Percentiles rank a stretch among this genome's conserved stretches.
These are phyloP conservation scores for Cordylochernes scorpioides DNA, from an alignment of 2,888 invertebrate species.

Conservation along the genomic window DNA sequence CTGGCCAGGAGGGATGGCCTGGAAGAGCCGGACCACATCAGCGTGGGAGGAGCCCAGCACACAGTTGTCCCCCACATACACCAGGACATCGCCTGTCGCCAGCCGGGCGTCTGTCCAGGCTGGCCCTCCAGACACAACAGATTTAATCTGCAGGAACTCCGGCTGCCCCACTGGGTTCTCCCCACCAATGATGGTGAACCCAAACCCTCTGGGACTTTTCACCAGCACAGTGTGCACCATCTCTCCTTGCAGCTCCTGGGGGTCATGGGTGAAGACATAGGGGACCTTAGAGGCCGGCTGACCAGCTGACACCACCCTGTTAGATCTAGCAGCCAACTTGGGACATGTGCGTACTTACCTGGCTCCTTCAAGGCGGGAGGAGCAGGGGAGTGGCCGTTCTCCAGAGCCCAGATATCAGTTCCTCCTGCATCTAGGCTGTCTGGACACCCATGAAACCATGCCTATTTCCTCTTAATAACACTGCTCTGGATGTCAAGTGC, in stretches of 20 bases:
- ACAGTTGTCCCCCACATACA: slow-evolving; percentile 69
- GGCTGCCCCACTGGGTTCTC: slow-evolving; percentile 47
- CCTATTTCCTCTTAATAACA: too few species aligned
- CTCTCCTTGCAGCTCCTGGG: slow-evolving; percentile 62
- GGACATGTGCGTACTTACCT: too few species aligned
- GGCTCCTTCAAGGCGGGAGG: too few species aligned
- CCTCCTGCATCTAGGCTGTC: too few species aligned
- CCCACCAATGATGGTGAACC: slow-evolving; percentile 87
- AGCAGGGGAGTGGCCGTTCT: too few species aligned
- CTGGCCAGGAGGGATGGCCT: slow-evolving; percentile 63
- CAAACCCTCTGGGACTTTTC: slow-evolving; percentile 71
- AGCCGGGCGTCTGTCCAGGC: slow-evolving; percentile 79
- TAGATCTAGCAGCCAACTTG: too few species aligned
- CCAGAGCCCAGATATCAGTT: too few species aligned
- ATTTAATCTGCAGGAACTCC: slow-evolving; percentile 84
- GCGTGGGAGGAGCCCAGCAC: slow-evolving; percentile 83
- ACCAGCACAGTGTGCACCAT: slow-evolving; percentile 55
- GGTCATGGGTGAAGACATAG: slow-evolving; percentile 49
- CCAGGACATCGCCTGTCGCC: slow-evolving; percentile 51
- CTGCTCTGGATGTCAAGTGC: too few species aligned
- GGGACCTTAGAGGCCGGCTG: too few species aligned
- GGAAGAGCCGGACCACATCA: slow-evolving; percentile 80
- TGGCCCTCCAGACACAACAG: slow-evolving; percentile 77
- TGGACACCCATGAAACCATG: too few species aligned
- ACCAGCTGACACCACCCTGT: too few species aligned